Evolutionary conservation across 2,797 vertebrate genomes (phyloP).

Genomic region (Alca torda): DNA sequence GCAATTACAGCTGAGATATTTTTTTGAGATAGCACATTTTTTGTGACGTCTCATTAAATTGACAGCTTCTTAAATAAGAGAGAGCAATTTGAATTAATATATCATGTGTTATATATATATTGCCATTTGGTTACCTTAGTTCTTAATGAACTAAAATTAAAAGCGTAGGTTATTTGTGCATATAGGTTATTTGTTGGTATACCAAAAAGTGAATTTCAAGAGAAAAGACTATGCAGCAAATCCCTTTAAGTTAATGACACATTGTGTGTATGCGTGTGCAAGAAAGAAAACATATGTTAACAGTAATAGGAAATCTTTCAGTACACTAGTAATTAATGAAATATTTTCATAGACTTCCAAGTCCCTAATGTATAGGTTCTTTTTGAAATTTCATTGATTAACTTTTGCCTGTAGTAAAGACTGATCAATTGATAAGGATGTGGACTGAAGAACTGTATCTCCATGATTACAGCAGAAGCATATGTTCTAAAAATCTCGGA

Average conservation of each 20-base stretch:
- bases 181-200: neutral
- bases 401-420: neutral
- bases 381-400: neutral
- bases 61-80: neutral
- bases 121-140: neutral
- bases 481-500: neutral
- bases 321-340: neutral
- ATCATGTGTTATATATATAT: neutral
- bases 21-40: neutral
- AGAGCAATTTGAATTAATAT: neutral
- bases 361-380: neutral
- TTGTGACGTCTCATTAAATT: constrained; percentile 27
- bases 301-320: neutral
- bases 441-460: neutral
- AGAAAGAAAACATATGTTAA: neutral
- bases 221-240: neutral
- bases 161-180: neutral
- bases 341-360: neutral
- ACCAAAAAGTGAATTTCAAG: neutral
- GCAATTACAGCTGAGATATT: neutral
- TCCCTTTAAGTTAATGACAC: neutral
- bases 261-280: neutral
- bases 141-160: neutral
- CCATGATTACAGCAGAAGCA: neutral
- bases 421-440: neutral